These are phyloP conservation scores for Nebria ingens DNA, from an alignment of 1,140 invertebrate species.

Conservation along the genomic window DNA sequence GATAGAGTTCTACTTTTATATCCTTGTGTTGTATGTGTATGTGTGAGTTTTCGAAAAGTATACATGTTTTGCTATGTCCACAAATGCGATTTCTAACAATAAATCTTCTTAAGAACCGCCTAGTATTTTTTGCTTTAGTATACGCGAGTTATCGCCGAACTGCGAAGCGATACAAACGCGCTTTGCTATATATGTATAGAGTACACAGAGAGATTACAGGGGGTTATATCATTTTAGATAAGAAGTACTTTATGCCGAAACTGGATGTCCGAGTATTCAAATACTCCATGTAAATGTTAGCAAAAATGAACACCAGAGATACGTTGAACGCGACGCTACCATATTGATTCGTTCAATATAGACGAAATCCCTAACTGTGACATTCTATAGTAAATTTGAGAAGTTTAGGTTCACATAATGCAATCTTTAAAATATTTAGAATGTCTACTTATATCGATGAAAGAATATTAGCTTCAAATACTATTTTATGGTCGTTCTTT, in stretches of 20 bases:
- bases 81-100: neutral
- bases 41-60: neutral
- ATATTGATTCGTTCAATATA: too few relatives aligned
- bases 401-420: too few relatives aligned
- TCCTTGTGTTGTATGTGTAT: too few relatives aligned
- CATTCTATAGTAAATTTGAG: too few relatives aligned
- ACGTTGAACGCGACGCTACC: too few relatives aligned
- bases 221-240: neutral
- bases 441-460: too few relatives aligned
- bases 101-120: neutral
- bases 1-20: too few relatives aligned
- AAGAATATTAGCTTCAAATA: too few relatives aligned
- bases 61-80: neutral
- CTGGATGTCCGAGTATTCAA: neutral
- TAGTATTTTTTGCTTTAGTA: neutral
- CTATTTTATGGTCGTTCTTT: too few relatives aligned
- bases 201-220: neutral
- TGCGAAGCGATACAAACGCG: neutral
- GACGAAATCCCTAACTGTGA: too few relatives aligned
- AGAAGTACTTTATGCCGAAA: neutral
- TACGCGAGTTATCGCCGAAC: neutral
- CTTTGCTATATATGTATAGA: too few relatives aligned
- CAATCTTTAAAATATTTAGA: too few relatives aligned
- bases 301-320: neutral
- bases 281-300: neutral